These are phyloP conservation scores for Coregonus suidteri DNA, from an alignment of 2,797 vertebrate genomes.

Conservation along the genomic window DNA sequence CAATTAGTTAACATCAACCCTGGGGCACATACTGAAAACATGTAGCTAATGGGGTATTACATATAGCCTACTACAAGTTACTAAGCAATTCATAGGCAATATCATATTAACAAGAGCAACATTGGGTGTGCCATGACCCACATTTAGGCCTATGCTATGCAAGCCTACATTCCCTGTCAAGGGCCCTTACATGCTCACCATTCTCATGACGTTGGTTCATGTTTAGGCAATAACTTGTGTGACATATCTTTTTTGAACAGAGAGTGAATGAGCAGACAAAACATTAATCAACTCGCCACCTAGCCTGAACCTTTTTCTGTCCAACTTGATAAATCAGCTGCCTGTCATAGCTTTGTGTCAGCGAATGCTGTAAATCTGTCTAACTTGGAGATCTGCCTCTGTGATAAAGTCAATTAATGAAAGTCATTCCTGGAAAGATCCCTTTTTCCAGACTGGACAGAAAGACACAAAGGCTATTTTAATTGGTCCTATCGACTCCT, in stretches of 20 bases:
- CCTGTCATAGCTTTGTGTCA: not conserved
- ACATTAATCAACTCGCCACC: not conserved
- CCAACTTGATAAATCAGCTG: slow-evolving; percentile 1
- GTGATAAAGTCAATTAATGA: not conserved
- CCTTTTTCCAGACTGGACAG: not conserved
- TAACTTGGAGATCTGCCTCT: not conserved
- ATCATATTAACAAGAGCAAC: not conserved
- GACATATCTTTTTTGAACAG: not conserved
- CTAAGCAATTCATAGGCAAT: not conserved
- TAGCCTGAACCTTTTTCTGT: not conserved
- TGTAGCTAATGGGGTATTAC: not conserved
- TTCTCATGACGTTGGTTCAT: not conserved
- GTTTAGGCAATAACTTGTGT: not conserved
- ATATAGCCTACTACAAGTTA: not conserved
- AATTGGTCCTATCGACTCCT: slow-evolving; percentile 5
- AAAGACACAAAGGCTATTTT: not conserved
- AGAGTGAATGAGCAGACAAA: not conserved
- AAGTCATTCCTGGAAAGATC: not conserved
- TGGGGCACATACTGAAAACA: not conserved
- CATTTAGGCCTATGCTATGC: not conserved
- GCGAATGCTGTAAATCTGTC: not conserved
- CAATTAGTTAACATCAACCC: slow-evolving; percentile 1
- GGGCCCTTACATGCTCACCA: not conserved
- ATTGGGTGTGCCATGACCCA: slow-evolving; percentile 1
- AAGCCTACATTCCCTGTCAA: not conserved